A percentile compares a stretch with the other conserved stretches of the same genome.
Conservation (phyloP, 2,888 invertebrate species). For the Phragmatobia fuliginosa region DNA sequence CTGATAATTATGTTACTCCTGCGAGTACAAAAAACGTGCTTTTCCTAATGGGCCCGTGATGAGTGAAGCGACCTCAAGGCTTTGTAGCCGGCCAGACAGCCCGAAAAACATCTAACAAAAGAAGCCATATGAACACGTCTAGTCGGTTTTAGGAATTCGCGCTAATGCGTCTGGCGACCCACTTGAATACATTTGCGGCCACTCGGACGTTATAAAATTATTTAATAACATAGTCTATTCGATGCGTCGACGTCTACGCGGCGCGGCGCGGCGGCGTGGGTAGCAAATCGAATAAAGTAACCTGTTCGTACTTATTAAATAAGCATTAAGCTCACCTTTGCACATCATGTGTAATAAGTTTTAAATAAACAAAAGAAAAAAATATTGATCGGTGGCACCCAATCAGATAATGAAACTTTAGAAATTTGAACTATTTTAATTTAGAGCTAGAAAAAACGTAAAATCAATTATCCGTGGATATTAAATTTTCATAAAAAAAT, state of each 20-base stretch:
- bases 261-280: slow-evolving; percentile 37
- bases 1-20: slow-evolving; percentile 40
- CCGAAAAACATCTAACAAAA: slow-evolving; percentile 70
- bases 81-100: slow-evolving; percentile 59
- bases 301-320: slow-evolving; percentile 10
- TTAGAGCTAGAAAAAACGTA: too few species aligned
- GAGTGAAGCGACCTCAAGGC: slow-evolving; percentile 55
- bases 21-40: slow-evolving; percentile 42
- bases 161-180: slow-evolving; percentile 82
- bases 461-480: too few species aligned
- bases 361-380: too few species aligned
- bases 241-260: slow-evolving; percentile 46
- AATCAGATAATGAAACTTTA: too few species aligned
- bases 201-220: slow-evolving; percentile 57
- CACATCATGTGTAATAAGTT: too few species aligned
- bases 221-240: slow-evolving; percentile 59
- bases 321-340: too few species aligned
- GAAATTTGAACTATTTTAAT: background rate
- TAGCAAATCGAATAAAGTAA: slow-evolving; percentile 7
- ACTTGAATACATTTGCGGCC: slow-evolving; percentile 68
- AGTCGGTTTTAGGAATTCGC: slow-evolving; percentile 75
- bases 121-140: slow-evolving; percentile 68
- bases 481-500: too few species aligned
- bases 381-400: background rate
- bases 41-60: slow-evolving; percentile 47